These are phyloP conservation scores for Athalia cordata DNA, from an alignment of 2,888 invertebrate species.

Conservation along the genomic window DNA sequence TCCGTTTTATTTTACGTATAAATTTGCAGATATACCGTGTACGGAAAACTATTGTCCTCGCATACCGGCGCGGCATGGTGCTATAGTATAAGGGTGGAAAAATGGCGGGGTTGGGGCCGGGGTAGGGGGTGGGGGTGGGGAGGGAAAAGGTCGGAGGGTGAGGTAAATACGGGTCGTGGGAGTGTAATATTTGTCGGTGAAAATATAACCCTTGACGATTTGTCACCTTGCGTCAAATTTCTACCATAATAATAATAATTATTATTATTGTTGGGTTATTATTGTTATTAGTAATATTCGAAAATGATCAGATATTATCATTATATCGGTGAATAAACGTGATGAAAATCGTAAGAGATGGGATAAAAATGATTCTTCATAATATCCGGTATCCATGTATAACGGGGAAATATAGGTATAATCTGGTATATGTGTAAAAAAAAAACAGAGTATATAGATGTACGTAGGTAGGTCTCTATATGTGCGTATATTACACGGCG, in stretches of 20 bases:
- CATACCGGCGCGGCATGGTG: neutral
- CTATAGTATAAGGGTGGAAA: too few relatives aligned
- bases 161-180: neutral
- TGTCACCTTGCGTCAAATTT: conserved; percentile 61
- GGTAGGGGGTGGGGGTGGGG: neutral
- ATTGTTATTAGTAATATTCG: neutral
- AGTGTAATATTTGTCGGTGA: conserved; percentile 20
- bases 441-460: too few relatives aligned
- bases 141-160: conserved; percentile 2
- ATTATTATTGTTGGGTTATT: neutral
- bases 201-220: conserved; percentile 55
- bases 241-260: neutral
- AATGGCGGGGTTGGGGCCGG: neutral
- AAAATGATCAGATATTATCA: neutral
- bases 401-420: too few relatives aligned
- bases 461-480: too few relatives aligned
- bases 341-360: too few relatives aligned
- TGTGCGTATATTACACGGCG: too few relatives aligned
- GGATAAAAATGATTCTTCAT: too few relatives aligned
- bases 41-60: conserved; percentile 27
- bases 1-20: conserved; percentile 11
- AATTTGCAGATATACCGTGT: conserved; percentile 11
- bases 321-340: neutral
- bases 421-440: too few relatives aligned
- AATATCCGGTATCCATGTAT: too few relatives aligned